A percentile compares a stretch with the other conserved stretches of the same genome.
phyloP scores from a whole-genome alignment of 2,113 vertebrate species.

The Tenrec ecaudatus region DNA sequence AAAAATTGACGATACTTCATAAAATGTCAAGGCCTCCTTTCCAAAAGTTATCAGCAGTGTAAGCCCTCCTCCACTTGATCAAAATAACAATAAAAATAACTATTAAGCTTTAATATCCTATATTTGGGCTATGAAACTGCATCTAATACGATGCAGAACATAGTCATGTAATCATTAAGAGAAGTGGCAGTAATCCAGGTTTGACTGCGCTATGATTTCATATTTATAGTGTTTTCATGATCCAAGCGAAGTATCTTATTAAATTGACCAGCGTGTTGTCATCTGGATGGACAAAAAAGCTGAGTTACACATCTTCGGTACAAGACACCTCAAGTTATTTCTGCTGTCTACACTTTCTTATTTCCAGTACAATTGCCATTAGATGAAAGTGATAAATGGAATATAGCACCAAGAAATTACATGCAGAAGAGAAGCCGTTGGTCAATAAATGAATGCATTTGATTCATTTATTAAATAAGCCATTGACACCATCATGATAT shows the following conservation, averaged over 20 bases:
- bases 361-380: slow-evolving; percentile 1
- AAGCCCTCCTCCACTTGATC: background rate
- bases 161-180: slow-evolving; percentile 75
- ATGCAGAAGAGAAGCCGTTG: background rate
- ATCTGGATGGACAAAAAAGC: slow-evolving; percentile 66
- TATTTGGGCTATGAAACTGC: slow-evolving; percentile 49
- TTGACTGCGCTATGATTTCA: slow-evolving; percentile 81
- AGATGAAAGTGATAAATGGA: slow-evolving; percentile 57
- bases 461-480: background rate
- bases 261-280: slow-evolving; percentile 76
- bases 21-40: slow-evolving; percentile 26
- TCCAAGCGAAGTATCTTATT: slow-evolving; percentile 81
- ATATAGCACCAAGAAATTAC: slow-evolving; percentile 45
- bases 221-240: slow-evolving; percentile 85
- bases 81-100: slow-evolving; percentile 59
- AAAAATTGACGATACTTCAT: slow-evolving; percentile 55
- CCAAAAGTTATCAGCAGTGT: slow-evolving; percentile 36
- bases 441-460: slow-evolving; percentile 12
- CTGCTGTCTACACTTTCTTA: slow-evolving; percentile 35
- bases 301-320: slow-evolving; percentile 50
- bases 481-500: slow-evolving; percentile 57
- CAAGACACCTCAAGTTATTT: slow-evolving; percentile 63
- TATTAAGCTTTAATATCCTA: slow-evolving; percentile 17
- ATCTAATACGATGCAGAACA: slow-evolving; percentile 73
- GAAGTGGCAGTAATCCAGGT: slow-evolving; percentile 76